These are phyloP conservation scores for Metridium senile DNA, from an alignment of 92 coral and sea anemone genomes.

Conservation along the genomic window DNA sequence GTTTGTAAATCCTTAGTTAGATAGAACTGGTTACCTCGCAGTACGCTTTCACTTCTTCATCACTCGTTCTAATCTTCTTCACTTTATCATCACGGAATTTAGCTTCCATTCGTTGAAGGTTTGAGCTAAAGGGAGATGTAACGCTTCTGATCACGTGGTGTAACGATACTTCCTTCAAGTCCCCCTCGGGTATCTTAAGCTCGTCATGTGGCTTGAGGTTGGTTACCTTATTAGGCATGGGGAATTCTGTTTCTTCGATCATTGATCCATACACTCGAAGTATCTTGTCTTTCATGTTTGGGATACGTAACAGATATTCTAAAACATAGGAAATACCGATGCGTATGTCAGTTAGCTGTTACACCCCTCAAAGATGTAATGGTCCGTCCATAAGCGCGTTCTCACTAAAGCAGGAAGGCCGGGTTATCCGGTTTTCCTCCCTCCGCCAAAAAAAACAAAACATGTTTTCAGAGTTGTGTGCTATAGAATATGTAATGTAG, in stretches of 20 bases:
- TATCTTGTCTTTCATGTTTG: constrained; percentile 60
- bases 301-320: constrained; percentile 77
- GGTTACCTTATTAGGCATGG: constrained; percentile 79
- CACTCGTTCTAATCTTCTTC: neutral
- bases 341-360: neutral
- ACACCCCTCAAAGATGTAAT: neutral
- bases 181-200: constrained; percentile 53
- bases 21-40: constrained; percentile 31
- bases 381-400: no score
- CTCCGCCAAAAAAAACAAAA: no score
- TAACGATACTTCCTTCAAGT: constrained; percentile 62
- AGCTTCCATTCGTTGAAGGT: neutral
- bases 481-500: no score
- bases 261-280: constrained; percentile 80
- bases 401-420: no score
- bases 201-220: constrained; percentile 55
- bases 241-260: constrained; percentile 76
- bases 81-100: neutral
- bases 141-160: constrained; percentile 90
- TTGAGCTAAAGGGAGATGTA: constrained; percentile 31
- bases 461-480: no score
- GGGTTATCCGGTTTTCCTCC: no score
- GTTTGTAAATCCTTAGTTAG: no score
- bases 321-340: neutral
- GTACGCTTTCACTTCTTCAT: constrained; percentile 44